Percentiles rank a stretch among this genome's conserved stretches.
Evolutionary conservation across 1,140 invertebrate species (phyloP).

Genomic region (Macrocentrus cingulum): DNA sequence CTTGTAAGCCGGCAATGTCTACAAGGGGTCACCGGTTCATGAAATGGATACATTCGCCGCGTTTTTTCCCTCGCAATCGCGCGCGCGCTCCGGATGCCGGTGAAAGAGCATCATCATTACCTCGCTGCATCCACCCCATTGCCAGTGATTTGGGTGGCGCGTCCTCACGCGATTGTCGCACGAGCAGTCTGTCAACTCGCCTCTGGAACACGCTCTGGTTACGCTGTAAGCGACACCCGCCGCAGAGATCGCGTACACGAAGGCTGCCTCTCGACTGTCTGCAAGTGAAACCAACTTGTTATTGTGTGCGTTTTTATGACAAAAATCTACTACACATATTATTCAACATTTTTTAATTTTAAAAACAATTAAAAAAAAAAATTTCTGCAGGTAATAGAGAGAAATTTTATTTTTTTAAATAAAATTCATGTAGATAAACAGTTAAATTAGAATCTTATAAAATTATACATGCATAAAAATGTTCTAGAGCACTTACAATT

Average conservation of each 20-base stretch:
- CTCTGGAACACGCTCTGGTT: slow-evolving; percentile 83
- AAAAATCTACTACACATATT: too few species aligned
- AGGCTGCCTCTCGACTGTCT: slow-evolving; percentile 83
- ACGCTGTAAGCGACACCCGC: slow-evolving; percentile 90
- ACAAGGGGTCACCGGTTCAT: slow-evolving; percentile 60
- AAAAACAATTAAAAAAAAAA: too few species aligned
- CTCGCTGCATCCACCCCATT: slow-evolving; percentile 83
- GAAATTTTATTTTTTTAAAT: too few species aligned
- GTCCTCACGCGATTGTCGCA: slow-evolving; percentile 79
- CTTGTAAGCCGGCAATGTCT: slow-evolving; percentile 60
- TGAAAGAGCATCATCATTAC: slow-evolving; percentile 48
- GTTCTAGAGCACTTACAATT: too few species aligned
- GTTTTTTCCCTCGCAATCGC: slow-evolving; percentile 19
- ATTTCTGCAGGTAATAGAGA: too few species aligned
- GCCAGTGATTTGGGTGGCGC: slow-evolving; percentile 73
- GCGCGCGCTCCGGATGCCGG: slow-evolving; percentile 11
- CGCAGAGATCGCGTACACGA: slow-evolving; percentile 82
- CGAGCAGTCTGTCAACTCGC: slow-evolving; percentile 84
- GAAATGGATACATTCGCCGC: slow-evolving; percentile 57
- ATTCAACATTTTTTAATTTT: too few species aligned
- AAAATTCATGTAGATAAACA: too few species aligned
- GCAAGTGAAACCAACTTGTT: slow-evolving; percentile 43
- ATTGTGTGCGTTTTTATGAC: too few species aligned
- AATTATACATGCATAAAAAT: too few species aligned
- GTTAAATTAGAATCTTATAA: too few species aligned